Percentiles rank a stretch among this genome's conserved stretches.
phyloP scores from a whole-genome alignment of 2,797 vertebrate species.

The Bufotes viridis region DNA sequence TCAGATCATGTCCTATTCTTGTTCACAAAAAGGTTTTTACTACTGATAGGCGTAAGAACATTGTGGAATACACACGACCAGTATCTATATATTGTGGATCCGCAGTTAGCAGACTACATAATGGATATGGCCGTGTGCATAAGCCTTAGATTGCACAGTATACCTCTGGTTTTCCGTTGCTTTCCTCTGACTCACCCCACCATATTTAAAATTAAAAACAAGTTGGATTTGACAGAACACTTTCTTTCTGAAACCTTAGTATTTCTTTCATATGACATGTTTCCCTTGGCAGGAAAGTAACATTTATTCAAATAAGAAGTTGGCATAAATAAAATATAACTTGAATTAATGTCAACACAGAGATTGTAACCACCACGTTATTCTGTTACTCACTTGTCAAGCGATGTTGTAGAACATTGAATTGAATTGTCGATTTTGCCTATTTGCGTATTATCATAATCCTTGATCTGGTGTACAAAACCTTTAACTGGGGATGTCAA shows the following conservation, averaged over 20 bases:
- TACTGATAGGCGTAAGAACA: no score
- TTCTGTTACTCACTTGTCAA: background rate
- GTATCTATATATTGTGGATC: no score
- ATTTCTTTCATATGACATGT: background rate
- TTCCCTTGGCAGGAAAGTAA: constrained; percentile 9
- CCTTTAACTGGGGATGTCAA: background rate
- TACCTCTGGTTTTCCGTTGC: background rate
- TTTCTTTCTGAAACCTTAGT: background rate
- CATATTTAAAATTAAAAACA: background rate
- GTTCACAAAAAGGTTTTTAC: no score
- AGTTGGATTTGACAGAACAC: background rate
- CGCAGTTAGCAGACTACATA: no score
- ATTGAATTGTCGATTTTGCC: background rate
- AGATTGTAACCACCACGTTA: background rate
- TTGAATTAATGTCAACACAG: background rate
- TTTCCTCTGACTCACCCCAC: background rate
- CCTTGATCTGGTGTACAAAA: background rate
- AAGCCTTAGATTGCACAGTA: no score
- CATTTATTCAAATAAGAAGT: background rate
- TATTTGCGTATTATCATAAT: background rate
- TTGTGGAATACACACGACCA: no score
- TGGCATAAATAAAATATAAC: constrained; percentile 1
- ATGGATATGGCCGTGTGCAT: no score
- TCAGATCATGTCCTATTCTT: no score
- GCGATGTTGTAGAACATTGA: background rate